A percentile compares a stretch with the other conserved stretches of the same genome.
Evolutionary conservation across 92 coral and sea anemone species (phyloP).

Genomic region (Epizoanthus stellaris): DNA sequence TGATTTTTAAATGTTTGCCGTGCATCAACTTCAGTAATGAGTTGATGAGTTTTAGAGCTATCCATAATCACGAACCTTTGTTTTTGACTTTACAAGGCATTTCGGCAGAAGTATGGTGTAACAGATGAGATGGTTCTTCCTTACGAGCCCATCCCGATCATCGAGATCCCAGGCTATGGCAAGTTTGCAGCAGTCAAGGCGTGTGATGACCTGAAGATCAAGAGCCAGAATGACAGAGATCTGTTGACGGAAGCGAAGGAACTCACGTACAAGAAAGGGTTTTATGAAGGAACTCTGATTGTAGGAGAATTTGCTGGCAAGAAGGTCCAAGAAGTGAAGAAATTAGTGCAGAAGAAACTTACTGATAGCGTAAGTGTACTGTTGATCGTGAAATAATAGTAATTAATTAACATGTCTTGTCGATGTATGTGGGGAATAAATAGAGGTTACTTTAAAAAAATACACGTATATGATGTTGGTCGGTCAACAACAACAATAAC

Average conservation of each 20-base stretch:
- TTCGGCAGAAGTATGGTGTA: constrained; percentile 89
- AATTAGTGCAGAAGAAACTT: constrained; percentile 92
- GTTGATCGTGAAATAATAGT: too few relatives aligned
- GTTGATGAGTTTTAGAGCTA: too few relatives aligned
- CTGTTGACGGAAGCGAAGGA: constrained; percentile 93
- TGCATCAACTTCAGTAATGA: too few relatives aligned
- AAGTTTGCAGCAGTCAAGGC: constrained; percentile 92
- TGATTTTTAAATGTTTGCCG: neutral
- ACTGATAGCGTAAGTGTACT: constrained; percentile 67
- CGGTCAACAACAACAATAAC: too few relatives aligned
- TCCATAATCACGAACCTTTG: neutral
- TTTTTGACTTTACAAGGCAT: constrained; percentile 57
- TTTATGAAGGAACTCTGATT: constrained; percentile 93
- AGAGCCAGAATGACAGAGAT: constrained; percentile 96
- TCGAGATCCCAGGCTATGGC: constrained; percentile 94
- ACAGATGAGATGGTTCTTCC: constrained; percentile 99
- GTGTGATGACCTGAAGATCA: constrained; percentile 94
- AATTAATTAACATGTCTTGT: too few relatives aligned
- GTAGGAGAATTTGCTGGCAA: constrained; percentile 90
- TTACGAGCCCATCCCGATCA: constrained; percentile 93
- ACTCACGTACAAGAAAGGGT: constrained; percentile 94
- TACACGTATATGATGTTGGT: too few relatives aligned
- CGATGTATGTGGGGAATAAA: too few relatives aligned
- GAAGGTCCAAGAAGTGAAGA: constrained; percentile 98
- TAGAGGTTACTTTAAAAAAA: too few relatives aligned